A percentile compares a stretch with the other conserved stretches of the same genome.
Evolutionary conservation across 2,113 vertebrate species (phyloP).

Genomic region (Tichodroma muraria): DNA sequence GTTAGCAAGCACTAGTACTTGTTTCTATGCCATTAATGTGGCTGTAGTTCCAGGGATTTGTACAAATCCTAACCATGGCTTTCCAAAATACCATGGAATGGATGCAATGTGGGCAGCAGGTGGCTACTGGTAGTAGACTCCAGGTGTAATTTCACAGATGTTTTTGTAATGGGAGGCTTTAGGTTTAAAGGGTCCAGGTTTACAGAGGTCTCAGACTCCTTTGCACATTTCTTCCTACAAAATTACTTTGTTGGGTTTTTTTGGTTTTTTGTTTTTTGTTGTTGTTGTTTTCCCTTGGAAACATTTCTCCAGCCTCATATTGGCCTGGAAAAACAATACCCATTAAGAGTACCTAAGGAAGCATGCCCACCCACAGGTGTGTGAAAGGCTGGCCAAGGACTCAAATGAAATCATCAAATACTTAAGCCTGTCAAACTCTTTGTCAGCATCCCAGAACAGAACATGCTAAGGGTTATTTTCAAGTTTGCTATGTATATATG

Average conservation of each 20-base stretch:
- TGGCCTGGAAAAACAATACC: not conserved
- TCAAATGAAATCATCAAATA: not conserved
- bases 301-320: not conserved
- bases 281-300: too few relatives aligned
- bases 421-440: not conserved
- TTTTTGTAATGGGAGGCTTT: not conserved
- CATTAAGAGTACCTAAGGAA: not conserved
- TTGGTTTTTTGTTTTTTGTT: accelerated
- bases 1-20: not conserved
- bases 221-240: not conserved
- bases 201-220: not conserved
- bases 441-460: not conserved
- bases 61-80: not conserved
- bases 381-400: not conserved
- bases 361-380: not conserved
- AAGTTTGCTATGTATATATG: not conserved
- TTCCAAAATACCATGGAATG: not conserved
- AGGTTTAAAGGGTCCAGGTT: not conserved
- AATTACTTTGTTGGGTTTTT: not conserved
- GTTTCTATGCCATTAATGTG: not conserved
- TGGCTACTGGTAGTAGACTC: not conserved
- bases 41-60: not conserved
- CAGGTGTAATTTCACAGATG: not conserved
- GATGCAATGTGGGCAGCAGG: not conserved
- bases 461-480: not conserved